Evolutionary conservation across 2,797 vertebrate species (phyloP).

Genomic region (Sebastiscus tertius): DNA sequence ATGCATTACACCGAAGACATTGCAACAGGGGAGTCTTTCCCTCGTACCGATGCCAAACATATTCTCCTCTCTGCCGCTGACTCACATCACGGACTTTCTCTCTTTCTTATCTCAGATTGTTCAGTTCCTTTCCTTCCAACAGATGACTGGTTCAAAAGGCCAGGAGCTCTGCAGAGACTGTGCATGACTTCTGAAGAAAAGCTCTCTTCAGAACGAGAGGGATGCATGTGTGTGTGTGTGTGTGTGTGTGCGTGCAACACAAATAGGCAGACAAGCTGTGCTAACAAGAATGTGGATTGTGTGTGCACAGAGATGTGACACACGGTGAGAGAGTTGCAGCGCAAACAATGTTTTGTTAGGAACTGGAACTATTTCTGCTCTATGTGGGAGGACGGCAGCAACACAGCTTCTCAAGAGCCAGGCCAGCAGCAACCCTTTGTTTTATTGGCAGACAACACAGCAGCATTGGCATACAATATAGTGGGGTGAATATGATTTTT

Average conservation of each 20-base stretch:
- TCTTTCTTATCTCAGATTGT: slow-evolving; percentile 35
- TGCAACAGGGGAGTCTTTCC: slow-evolving; percentile 6
- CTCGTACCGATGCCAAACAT: not conserved
- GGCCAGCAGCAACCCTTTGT: slow-evolving; percentile 65
- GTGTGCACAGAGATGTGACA: slow-evolving; percentile 59
- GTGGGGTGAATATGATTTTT: slow-evolving; percentile 36
- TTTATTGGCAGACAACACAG: slow-evolving; percentile 63
- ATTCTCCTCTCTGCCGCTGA: slow-evolving; percentile 23
- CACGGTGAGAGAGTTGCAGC: slow-evolving; percentile 51
- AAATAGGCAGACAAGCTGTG: slow-evolving; percentile 71
- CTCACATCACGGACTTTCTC: slow-evolving; percentile 30
- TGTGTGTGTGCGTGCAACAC: slow-evolving; percentile 1
- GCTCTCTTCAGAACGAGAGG: slow-evolving; percentile 17
- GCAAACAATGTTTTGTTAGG: slow-evolving; percentile 73
- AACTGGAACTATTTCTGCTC: slow-evolving; percentile 77
- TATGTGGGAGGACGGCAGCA: slow-evolving; percentile 75
- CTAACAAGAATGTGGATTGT: slow-evolving; percentile 67
- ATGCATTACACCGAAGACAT: not conserved
- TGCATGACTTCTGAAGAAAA: slow-evolving; percentile 60
- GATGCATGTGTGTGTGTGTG: not conserved
- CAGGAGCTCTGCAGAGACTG: slow-evolving; percentile 63
- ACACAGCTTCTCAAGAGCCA: slow-evolving; percentile 62
- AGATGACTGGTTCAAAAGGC: slow-evolving; percentile 75
- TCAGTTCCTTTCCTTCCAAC: slow-evolving; percentile 54
- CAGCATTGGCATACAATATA: slow-evolving; percentile 28